Evolutionary conservation across 2,797 vertebrate species (phyloP).

Genomic region (Hirundo rustica): DNA sequence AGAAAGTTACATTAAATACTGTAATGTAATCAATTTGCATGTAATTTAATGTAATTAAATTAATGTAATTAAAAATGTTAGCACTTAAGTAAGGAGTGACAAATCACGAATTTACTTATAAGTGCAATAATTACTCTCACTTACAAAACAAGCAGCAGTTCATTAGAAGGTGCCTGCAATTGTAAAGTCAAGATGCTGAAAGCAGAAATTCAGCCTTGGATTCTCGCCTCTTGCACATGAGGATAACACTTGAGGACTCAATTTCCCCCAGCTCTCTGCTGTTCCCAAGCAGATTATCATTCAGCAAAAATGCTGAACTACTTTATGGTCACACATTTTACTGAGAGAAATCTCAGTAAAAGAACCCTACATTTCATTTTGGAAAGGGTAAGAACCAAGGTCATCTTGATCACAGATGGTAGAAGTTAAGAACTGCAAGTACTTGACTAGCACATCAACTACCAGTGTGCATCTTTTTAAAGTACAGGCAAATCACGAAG

Average conservation of each 20-base stretch:
- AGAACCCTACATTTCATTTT: neutral
- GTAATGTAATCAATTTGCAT: neutral
- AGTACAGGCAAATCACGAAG: neutral
- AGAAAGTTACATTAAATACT: neutral
- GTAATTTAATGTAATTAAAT: neutral
- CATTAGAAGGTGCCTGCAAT: neutral
- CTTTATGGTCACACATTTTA: neutral
- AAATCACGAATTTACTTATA: neutral
- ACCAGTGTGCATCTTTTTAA: neutral
- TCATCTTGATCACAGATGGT: neutral
- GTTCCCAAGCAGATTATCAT: neutral
- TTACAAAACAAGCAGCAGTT: neutral
- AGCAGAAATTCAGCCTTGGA: neutral
- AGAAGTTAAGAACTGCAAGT: neutral
- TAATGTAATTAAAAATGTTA: neutral
- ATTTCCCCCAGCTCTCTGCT: neutral
- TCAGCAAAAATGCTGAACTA: neutral
- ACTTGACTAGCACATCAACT: neutral
- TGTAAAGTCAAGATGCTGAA: neutral
- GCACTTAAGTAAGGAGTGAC: neutral
- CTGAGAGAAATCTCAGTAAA: neutral
- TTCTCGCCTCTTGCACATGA: neutral
- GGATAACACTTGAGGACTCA: neutral
- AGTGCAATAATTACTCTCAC: neutral
- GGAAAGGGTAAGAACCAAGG: constrained; percentile 31